Base-by-base conservation (phyloP, 2,888 invertebrate genomes). In the Diaphora mendica region DNA sequence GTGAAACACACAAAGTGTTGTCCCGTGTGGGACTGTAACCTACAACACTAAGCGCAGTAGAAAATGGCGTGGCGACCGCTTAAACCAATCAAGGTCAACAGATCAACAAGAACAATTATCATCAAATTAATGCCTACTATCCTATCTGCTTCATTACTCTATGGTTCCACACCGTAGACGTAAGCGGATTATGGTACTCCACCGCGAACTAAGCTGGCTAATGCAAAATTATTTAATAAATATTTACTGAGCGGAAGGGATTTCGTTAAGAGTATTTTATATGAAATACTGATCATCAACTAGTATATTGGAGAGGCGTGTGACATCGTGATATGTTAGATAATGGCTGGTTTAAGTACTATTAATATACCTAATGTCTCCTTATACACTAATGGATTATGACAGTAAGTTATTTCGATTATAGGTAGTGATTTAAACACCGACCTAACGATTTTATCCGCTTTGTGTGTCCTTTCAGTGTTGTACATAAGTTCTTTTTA, bases 211-310 rank as follows among this genome's bases (percentile, higher is more conserved):
- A 84, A 87, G 85, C 79, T 82, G 77, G 84, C 86, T 86, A 83
- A 87, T 85, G 86, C 88, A 84, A 88, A 88, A 89, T 89, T 85
- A 88, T 89, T 88, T 89, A 88, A 86, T 89, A 89, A 88, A 88
- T 89, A 88, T 88, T 88, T 85, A 81, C 87, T 81, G 71, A 73
- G 75, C 74, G 78, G 80, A 79, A 77, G 77, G 76, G 78, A 75
- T 81, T 77, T 66, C 67, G 76, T 68, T 75, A 71, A 78, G 79
- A 81, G 77, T 75, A 75, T 82, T 86, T 82, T 82, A 80, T 70
- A 48, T 66, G 77, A 4, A 72, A 72, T 71, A 72, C 74, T 77
- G 76, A 82, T 83, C 77, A 78, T 77, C 77, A 77, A 68, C 70
- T 73, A 75, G 78, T 80, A 35, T 70, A 69, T 72, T 80, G 74